These are phyloP conservation scores for Xenotilapia flavipinnis DNA, from an alignment of 2,113 vertebrate genomes.

Conservation along the genomic window DNA sequence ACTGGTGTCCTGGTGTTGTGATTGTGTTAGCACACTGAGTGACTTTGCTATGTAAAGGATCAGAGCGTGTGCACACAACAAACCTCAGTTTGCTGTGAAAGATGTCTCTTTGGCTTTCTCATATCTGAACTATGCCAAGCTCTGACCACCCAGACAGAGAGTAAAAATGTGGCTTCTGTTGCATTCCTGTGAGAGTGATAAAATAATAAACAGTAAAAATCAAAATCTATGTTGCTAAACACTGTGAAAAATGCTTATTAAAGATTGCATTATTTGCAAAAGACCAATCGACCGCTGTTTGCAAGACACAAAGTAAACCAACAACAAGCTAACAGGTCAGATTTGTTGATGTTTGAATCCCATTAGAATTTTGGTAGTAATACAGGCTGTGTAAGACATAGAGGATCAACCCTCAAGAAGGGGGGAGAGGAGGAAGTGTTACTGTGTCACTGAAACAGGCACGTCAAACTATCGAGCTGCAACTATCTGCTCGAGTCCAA, in stretches of 20 bases:
- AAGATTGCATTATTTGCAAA: neutral
- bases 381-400: neutral
- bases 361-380: neutral
- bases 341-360: neutral
- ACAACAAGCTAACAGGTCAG: neutral
- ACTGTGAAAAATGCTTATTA: neutral
- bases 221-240: neutral
- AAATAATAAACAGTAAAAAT: neutral
- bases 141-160: slow-evolving; percentile 14
- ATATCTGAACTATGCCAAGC: neutral
- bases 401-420: neutral
- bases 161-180: neutral
- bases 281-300: neutral
- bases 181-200: neutral
- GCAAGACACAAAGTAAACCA: neutral
- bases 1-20: neutral
- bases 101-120: neutral
- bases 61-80: neutral
- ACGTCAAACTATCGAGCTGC: neutral
- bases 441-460: neutral
- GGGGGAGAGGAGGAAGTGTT: neutral
- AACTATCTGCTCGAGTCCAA: neutral
- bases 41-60: neutral
- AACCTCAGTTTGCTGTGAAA: slow-evolving; percentile 13
- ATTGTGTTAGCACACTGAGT: neutral